Evolutionary conservation across 2,888 invertebrate species (phyloP).

Genomic region (Luffia ferchaultella): DNA sequence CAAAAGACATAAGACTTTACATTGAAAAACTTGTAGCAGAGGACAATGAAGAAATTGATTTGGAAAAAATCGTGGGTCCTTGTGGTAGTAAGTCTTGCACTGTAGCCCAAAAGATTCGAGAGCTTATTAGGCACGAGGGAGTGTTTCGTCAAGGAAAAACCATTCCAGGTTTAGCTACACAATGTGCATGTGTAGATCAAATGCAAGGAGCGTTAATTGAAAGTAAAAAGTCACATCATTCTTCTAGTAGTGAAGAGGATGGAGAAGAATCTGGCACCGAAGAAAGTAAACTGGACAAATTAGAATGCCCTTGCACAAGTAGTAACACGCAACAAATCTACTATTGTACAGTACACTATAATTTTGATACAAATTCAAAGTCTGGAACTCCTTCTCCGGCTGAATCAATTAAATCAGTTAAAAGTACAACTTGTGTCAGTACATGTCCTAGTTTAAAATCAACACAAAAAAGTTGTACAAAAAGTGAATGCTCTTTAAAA

Average conservation of each 20-base stretch:
- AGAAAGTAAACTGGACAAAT: background rate
- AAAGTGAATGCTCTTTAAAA: slow-evolving; percentile 27
- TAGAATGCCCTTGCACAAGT: slow-evolving; percentile 3
- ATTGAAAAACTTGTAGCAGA: slow-evolving; percentile 47
- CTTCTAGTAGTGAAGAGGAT: slow-evolving; percentile 26
- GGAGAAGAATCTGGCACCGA: background rate
- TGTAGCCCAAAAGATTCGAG: slow-evolving; percentile 40
- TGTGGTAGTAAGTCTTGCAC: slow-evolving; percentile 51
- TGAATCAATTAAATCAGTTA: slow-evolving; percentile 8
- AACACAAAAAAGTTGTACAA: slow-evolving; percentile 29
- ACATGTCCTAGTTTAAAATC: slow-evolving; percentile 32
- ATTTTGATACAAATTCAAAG: slow-evolving; percentile 23
- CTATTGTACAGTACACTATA: slow-evolving; percentile 49
- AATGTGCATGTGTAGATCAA: slow-evolving; percentile 43
- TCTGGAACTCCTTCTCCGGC: slow-evolving; percentile 16
- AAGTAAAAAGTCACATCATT: slow-evolving; percentile 28
- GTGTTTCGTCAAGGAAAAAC: slow-evolving; percentile 28
- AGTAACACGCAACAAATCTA: slow-evolving; percentile 36
- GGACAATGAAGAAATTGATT: slow-evolving; percentile 37
- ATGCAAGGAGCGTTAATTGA: slow-evolving; percentile 34
- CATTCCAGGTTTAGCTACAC: slow-evolving; percentile 41
- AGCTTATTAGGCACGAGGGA: slow-evolving; percentile 45
- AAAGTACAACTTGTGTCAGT: slow-evolving; percentile 31
- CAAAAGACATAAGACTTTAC: slow-evolving; percentile 44
- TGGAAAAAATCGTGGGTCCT: slow-evolving; percentile 44